Conservation (phyloP, 1,140 invertebrate species). For the Drosophila grimshawi region DNA sequence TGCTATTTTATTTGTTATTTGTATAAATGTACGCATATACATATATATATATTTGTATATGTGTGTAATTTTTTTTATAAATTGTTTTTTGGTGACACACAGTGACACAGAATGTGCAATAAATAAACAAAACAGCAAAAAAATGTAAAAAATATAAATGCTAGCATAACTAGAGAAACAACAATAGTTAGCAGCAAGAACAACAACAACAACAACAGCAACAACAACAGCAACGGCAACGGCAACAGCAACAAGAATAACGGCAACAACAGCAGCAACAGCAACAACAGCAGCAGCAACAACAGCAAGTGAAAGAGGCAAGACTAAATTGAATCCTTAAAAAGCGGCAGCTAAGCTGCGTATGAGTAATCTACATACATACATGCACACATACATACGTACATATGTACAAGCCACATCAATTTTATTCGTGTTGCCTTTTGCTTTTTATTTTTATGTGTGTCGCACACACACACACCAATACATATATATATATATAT, state of each 20-base stretch:
- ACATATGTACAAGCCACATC: slow-evolving; percentile 12
- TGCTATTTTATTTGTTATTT: background rate
- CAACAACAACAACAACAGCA: slow-evolving; percentile 15
- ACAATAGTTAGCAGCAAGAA: slow-evolving; percentile 23
- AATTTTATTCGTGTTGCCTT: slow-evolving; percentile 46
- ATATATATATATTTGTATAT: background rate
- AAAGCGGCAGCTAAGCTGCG: slow-evolving; percentile 46
- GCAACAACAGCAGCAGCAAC: background rate
- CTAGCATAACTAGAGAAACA: slow-evolving; percentile 1
- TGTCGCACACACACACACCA: background rate
- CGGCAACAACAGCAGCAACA: background rate
- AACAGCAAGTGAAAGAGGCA: slow-evolving; percentile 45
- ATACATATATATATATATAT: background rate
- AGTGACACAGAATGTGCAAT: slow-evolving; percentile 68
- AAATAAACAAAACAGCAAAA: slow-evolving; percentile 11
- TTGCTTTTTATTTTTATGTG: slow-evolving; percentile 35
- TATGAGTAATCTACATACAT: slow-evolving; percentile 56
- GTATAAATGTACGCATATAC: background rate
- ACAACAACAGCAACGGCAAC: slow-evolving; percentile 1
- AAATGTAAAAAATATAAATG: slow-evolving; percentile 19
- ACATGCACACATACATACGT: background rate
- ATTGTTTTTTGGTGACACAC: slow-evolving; percentile 72
- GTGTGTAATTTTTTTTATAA: slow-evolving; percentile 52
- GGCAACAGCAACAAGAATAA: slow-evolving; percentile 12
- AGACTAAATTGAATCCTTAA: slow-evolving; percentile 49